Percentiles rank a stretch among this genome's conserved stretches.
These are phyloP conservation scores for Loxodonta africana DNA, from an alignment of 2,113 vertebrate genomes.

Conservation along the genomic window DNA sequence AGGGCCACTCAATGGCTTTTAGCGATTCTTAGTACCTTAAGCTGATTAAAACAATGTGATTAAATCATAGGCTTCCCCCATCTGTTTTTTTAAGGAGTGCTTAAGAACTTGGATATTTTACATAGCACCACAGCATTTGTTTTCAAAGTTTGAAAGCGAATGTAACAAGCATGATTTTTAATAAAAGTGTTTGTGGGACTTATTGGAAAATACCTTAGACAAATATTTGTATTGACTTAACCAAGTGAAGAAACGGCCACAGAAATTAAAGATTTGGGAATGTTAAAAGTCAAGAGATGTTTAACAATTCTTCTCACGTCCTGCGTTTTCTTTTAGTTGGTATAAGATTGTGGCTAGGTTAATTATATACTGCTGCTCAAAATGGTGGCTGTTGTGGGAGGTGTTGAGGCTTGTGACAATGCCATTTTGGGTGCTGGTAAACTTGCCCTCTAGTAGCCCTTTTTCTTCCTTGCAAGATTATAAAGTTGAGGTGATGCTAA, in stretches of 20 bases:
- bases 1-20: conserved; percentile 46
- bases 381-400: conserved; percentile 86
- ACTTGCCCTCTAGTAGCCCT: neutral
- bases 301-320: neutral
- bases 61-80: conserved; percentile 45
- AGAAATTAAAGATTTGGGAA: neutral
- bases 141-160: conserved; percentile 74
- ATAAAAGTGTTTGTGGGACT: neutral
- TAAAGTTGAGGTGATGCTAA: neutral
- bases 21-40: conserved; percentile 65
- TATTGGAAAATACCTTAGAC: neutral
- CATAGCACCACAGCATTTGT: neutral
- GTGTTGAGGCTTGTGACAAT: conserved; percentile 49
- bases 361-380: conserved; percentile 80
- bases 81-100: conserved; percentile 61
- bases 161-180: conserved; percentile 28
- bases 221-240: neutral
- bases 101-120: conserved; percentile 12
- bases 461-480: conserved; percentile 1
- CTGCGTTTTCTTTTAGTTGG: conserved; percentile 38
- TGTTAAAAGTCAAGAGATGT: neutral
- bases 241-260: neutral
- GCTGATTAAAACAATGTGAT: conserved; percentile 75
- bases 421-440: conserved; percentile 65
- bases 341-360: neutral